A percentile compares a stretch with the other conserved stretches of the same genome.
Evolutionary conservation across 2,797 vertebrate genomes (phyloP).

Genomic region (Chiroxiphia lanceolata): DNA sequence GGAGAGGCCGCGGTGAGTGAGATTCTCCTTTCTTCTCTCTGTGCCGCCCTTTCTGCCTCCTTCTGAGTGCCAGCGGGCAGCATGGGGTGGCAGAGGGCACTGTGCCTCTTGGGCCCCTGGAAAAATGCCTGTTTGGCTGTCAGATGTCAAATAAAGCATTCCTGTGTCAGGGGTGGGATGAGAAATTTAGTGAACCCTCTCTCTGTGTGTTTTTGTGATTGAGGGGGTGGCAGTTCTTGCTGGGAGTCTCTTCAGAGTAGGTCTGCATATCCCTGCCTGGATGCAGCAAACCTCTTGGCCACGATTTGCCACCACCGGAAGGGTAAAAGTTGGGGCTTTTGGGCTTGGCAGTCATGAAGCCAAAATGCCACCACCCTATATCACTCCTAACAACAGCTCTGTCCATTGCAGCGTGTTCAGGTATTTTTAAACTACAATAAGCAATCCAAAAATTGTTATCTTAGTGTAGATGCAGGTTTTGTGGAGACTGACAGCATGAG

Average conservation of each 20-base stretch:
- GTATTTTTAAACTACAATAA: not conserved
- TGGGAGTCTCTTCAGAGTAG: fast-evolving
- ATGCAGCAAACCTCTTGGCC: not conserved
- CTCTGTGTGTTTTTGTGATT: not conserved
- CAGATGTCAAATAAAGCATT: not conserved
- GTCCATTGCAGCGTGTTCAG: not conserved
- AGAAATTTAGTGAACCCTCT: not conserved
- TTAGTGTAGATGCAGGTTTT: not conserved
- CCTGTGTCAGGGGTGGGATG: not conserved
- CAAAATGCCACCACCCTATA: not conserved
- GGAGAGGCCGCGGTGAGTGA: not conserved
- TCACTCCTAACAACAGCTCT: not conserved
- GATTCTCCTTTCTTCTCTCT: not conserved
- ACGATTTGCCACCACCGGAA: not conserved
- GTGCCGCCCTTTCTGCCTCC: not conserved
- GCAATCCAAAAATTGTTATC: not conserved
- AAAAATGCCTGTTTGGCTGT: not conserved
- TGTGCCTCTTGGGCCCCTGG: not conserved
- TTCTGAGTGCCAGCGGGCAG: fast-evolving
- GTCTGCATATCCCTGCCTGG: not conserved
- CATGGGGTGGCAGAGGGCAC: not conserved
- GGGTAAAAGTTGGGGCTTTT: not conserved
- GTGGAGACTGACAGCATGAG: not conserved
- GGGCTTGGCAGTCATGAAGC: not conserved
- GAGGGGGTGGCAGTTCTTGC: not conserved